Evolutionary conservation across 2,113 vertebrate species (phyloP), one percentile per base, ranked within the genome.

Genomic region (Abramis brama): DNA sequence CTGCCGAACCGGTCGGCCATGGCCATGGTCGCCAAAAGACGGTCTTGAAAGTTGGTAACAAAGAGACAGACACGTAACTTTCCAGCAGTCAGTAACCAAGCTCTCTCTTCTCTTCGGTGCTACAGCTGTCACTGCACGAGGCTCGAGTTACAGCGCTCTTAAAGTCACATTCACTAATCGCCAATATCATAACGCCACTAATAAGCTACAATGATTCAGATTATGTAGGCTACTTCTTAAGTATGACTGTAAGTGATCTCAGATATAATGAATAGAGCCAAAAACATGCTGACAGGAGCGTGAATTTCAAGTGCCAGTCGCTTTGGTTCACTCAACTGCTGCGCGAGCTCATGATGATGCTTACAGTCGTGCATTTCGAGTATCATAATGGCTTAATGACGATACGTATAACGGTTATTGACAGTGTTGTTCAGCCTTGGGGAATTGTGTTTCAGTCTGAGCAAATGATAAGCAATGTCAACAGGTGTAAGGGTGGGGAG

Each of bases 91-190:
- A 90, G 88, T 71, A 50, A 86, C 25, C 81, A 85, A 62, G 87
- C 88, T 89, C 90, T 36, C 86, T 36, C 79, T 86, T 39, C 52
- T 23, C 39, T 87, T 78, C 60, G 59, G 27, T 66, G 47, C 84
- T 87, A 91, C 94, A 88, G 94, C 94, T 95, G 94, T 95, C 73
- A 86, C 91, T 90, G 62, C 87, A 87, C 76, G 15, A 45, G 86
- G 91, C 90, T 95, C 94, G 62, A 89, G 89, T 95, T 95, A 92
- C 95, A 95, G 78, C 68, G 79, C 89, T 93, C 90, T 92, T 94
- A 89, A 93, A 94, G 91, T 93, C 92, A 89, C 89, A 71, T 89
- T 88, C 90, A 89, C 80, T 52, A 92, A 92, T 90, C 88, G 91
- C 92, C 84, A 86, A 90, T 81, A 87, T 91, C 85, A 90, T 92